Conservation (phyloP, 2,113 vertebrate genomes). For the Erythrocercus mccallii region DNA sequence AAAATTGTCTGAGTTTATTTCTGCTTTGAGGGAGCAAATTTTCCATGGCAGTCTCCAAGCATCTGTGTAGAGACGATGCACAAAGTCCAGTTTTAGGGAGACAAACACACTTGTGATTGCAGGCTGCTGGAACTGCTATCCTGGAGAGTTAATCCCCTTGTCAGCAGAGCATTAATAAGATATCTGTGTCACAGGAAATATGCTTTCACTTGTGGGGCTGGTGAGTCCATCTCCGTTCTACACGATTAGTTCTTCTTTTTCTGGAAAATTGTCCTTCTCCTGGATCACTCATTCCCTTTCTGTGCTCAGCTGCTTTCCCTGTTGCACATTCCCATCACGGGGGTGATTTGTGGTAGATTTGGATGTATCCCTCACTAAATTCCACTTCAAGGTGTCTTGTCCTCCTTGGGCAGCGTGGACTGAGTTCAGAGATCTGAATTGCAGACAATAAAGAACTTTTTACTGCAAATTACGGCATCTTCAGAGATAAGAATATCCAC, state of each 20-base stretch:
- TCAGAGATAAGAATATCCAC: background rate
- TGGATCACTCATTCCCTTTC: background rate
- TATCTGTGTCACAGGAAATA: background rate
- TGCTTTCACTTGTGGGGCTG: background rate
- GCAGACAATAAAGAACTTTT: background rate
- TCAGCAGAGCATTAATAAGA: background rate
- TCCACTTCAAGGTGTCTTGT: background rate
- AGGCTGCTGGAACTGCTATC: background rate
- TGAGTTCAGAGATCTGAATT: background rate
- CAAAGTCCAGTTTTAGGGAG: background rate
- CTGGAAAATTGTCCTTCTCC: background rate
- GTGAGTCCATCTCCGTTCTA: background rate
- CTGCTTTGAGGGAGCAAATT: background rate
- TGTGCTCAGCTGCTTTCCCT: background rate
- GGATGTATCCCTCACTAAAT: background rate
- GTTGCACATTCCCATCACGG: rapidly evolving
- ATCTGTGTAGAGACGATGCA: background rate
- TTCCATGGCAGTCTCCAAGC: background rate
- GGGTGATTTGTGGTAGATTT: too few species aligned
- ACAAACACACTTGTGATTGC: background rate
- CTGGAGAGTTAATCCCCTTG: background rate
- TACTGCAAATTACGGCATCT: background rate
- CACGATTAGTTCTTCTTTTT: background rate
- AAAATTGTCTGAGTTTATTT: conserved; percentile 57
- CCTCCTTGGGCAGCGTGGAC: background rate